phyloP scores from a whole-genome alignment of 2,797 vertebrate species.

The Sebastes hubbsi region DNA sequence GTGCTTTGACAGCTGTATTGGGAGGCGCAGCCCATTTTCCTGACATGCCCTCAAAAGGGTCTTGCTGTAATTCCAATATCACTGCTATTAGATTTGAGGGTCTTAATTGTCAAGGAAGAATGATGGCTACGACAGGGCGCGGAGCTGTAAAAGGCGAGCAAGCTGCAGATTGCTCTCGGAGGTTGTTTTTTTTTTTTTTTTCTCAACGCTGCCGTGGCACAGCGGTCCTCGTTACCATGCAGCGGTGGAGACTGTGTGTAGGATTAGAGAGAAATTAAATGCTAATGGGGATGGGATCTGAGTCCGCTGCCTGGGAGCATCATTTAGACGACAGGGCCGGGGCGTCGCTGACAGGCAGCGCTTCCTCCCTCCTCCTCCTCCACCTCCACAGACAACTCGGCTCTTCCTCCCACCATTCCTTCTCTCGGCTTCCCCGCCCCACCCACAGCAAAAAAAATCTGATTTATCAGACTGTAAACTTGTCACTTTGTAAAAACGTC shows the following conservation, averaged over 20 bases:
- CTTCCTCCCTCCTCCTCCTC: slow-evolving; percentile 52
- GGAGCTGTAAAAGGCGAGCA: slow-evolving; percentile 70
- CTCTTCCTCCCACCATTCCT: slow-evolving; percentile 50
- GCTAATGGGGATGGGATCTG: slow-evolving; percentile 86
- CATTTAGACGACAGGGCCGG: slow-evolving; percentile 77
- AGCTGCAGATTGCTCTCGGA: slow-evolving; percentile 68
- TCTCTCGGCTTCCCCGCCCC: slow-evolving; percentile 49
- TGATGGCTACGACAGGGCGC: slow-evolving; percentile 73
- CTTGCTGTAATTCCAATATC: slow-evolving; percentile 83
- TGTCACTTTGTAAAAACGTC: slow-evolving; percentile 88
- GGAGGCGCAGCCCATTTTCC: slow-evolving; percentile 63
- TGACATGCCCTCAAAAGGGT: slow-evolving; percentile 75
- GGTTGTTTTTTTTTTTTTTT: slow-evolving; percentile 28
- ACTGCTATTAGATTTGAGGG: slow-evolving; percentile 84
- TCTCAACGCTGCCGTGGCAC: slow-evolving; percentile 29
- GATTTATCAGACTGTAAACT: slow-evolving; percentile 89
- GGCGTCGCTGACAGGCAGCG: slow-evolving; percentile 77
- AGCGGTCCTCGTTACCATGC: slow-evolving; percentile 75
- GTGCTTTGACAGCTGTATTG: slow-evolving; percentile 77
- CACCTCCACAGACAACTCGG: slow-evolving; percentile 41
- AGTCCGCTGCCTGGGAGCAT: slow-evolving; percentile 80
- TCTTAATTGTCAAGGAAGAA: slow-evolving; percentile 86
- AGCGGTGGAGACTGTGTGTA: slow-evolving; percentile 70
- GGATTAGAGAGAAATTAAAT: slow-evolving; percentile 88
- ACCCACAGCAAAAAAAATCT: slow-evolving; percentile 28